Percentiles rank a stretch among this genome's conserved stretches.
phyloP scores from a whole-genome alignment of 2,797 vertebrate genomes.

The Chiloscyllium punctatum region DNA sequence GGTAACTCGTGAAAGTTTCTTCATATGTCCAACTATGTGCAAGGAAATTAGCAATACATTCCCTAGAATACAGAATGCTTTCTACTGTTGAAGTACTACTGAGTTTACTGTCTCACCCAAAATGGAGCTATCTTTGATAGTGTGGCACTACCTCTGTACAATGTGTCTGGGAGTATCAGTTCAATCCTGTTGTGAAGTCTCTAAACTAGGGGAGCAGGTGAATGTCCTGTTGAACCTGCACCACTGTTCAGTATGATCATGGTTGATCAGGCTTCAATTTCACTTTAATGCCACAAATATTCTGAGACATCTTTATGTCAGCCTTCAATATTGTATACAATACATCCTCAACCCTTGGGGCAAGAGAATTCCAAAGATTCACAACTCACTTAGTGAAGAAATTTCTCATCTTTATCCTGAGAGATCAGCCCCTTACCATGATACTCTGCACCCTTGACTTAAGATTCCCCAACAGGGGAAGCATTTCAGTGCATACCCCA shows the following conservation, averaged over 20 bases:
- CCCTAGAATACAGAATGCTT: neutral
- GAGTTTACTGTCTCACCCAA: neutral
- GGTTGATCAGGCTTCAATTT: no score
- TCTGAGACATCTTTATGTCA: neutral
- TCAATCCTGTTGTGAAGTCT: neutral
- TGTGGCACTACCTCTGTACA: neutral
- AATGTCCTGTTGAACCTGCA: no score
- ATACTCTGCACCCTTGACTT: no score
- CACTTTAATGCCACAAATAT: no score
- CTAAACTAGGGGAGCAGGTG: no score
- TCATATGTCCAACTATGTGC: neutral
- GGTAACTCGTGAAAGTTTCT: slow-evolving; percentile 41
- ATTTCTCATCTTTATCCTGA: neutral
- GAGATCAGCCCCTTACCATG: no score
- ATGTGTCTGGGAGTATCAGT: neutral
- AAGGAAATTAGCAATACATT: neutral
- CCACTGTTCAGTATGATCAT: no score
- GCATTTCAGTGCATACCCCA: neutral
- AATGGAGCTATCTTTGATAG: neutral
- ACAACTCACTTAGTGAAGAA: neutral
- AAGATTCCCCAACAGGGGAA: neutral
- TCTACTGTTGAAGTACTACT: neutral
- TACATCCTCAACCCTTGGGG: neutral
- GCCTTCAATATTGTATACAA: neutral
- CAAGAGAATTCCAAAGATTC: neutral